Evolutionary conservation across 2,888 invertebrate species (phyloP).

Genomic region (Yponomeuta plumbellus): DNA sequence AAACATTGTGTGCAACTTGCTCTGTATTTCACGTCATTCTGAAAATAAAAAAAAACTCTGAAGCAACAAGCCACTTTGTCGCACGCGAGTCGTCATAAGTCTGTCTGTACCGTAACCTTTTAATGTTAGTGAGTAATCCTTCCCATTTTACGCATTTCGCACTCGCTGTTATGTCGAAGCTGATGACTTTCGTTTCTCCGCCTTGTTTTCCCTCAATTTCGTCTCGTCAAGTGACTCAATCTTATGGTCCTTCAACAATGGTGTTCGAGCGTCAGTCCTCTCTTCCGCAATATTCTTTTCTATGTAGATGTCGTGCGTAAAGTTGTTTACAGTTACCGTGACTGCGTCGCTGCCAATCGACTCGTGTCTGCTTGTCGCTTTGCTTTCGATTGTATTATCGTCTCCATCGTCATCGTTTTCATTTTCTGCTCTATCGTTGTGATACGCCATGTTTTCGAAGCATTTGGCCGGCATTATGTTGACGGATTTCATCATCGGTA

Average conservation of each 20-base stretch:
- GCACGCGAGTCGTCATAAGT: background rate
- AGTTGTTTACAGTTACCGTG: slow-evolving; percentile 56
- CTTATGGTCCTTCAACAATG: slow-evolving; percentile 63
- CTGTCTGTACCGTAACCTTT: slow-evolving; percentile 4
- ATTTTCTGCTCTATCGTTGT: slow-evolving; percentile 51
- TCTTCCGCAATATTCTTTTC: slow-evolving; percentile 51
- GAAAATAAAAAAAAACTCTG: too few relatives aligned
- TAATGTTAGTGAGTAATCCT: slow-evolving; percentile 5
- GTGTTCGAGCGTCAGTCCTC: slow-evolving; percentile 63
- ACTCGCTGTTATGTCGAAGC: slow-evolving; percentile 58
- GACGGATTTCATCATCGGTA: slow-evolving; percentile 78
- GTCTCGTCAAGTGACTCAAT: slow-evolving; percentile 69
- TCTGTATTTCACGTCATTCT: too few relatives aligned
- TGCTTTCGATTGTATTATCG: slow-evolving; percentile 33
- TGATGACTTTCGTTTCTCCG: slow-evolving; percentile 67
- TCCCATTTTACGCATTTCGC: background rate
- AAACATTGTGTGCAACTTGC: too few relatives aligned
- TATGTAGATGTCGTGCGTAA: slow-evolving; percentile 56
- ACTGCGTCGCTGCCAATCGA: slow-evolving; percentile 52
- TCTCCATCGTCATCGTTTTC: slow-evolving; percentile 28
- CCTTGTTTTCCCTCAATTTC: slow-evolving; percentile 61
- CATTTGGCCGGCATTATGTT: slow-evolving; percentile 66
- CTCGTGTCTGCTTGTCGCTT: slow-evolving; percentile 50
- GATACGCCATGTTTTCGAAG: slow-evolving; percentile 71
- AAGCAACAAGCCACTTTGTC: too few relatives aligned